Evolutionary conservation across 2,113 vertebrate genomes (phyloP).

Genomic region (Edolisoma coerulescens): DNA sequence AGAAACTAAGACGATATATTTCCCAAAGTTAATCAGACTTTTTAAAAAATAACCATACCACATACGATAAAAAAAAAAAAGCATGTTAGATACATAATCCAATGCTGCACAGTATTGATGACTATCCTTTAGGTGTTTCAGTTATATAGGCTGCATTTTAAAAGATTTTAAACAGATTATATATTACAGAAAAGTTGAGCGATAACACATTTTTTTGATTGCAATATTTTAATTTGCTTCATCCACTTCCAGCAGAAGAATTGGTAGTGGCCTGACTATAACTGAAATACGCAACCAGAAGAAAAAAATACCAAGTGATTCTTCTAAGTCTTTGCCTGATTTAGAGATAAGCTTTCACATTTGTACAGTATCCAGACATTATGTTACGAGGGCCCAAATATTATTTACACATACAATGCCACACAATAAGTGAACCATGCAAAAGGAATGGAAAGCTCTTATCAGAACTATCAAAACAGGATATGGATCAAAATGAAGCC

Average conservation of each 20-base stretch:
- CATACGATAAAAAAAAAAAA: not conserved
- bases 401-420: not conserved
- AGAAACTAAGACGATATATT: not conserved
- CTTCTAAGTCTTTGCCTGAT: not conserved
- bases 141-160: not conserved
- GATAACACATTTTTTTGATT: not conserved
- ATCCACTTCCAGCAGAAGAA: not conserved
- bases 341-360: not conserved
- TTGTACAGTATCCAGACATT: not conserved
- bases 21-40: not conserved
- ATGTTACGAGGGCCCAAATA: not conserved
- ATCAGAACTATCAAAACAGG: not conserved
- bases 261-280: not conserved
- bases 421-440: not conserved
- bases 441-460: not conserved
- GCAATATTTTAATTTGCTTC: not conserved
- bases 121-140: not conserved
- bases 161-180: not conserved
- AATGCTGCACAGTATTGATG: not conserved
- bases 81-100: not conserved
- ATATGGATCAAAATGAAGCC: not conserved
- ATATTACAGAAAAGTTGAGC: not conserved
- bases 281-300: not conserved
- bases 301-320: not conserved
- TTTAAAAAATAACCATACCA: not conserved